These are phyloP conservation scores for Eupithecia subumbrata DNA, from an alignment of 2,888 invertebrate species.

Conservation along the genomic window DNA sequence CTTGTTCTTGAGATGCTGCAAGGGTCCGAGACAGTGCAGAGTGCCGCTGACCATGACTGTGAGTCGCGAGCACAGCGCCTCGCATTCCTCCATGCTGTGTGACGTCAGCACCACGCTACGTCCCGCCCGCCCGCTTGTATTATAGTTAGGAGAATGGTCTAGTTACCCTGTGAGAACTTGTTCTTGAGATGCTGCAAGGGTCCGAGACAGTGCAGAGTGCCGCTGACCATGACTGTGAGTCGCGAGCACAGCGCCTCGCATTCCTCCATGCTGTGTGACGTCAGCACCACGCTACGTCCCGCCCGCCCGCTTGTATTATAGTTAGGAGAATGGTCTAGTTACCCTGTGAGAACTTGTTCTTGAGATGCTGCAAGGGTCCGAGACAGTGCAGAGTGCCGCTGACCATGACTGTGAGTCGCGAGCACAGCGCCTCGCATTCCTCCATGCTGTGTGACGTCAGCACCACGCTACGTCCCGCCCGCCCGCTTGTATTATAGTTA, in stretches of 20 bases:
- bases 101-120: slow-evolving; percentile 89
- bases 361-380: slow-evolving; percentile 87
- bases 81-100: slow-evolving; percentile 91
- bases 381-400: slow-evolving; percentile 88
- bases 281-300: slow-evolving; percentile 88
- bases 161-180: slow-evolving; percentile 85
- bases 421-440: slow-evolving; percentile 92
- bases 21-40: slow-evolving; percentile 88
- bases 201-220: slow-evolving; percentile 88
- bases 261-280: slow-evolving; percentile 88
- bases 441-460: slow-evolving; percentile 88
- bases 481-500: background rate
- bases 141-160: slow-evolving; percentile 6
- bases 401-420: slow-evolving; percentile 92
- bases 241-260: slow-evolving; percentile 92
- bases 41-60: slow-evolving; percentile 92
- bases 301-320: background rate
- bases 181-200: slow-evolving; percentile 86
- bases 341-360: slow-evolving; percentile 85
- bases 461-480: slow-evolving; percentile 86
- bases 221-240: slow-evolving; percentile 92
- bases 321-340: slow-evolving; percentile 54
- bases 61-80: slow-evolving; percentile 90
- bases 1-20: slow-evolving; percentile 85
- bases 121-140: background rate